phyloP scores from a whole-genome alignment of 2,888 invertebrate species.

The Anoplius nigerrimus region DNA sequence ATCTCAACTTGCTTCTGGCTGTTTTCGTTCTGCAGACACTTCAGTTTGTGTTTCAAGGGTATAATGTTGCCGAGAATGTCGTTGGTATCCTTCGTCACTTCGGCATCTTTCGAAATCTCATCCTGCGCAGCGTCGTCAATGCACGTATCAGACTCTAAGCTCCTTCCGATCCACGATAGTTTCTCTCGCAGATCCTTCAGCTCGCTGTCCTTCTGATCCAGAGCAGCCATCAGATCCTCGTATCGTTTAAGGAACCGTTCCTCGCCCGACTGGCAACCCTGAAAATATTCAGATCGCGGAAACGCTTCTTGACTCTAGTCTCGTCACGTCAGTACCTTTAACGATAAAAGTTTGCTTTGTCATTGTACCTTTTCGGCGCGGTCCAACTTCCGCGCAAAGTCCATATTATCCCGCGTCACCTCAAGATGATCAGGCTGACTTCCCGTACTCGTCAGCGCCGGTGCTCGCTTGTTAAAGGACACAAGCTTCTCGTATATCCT shows the following conservation, averaged over 20 bases:
- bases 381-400: too few relatives aligned
- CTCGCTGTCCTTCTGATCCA: slow-evolving; percentile 15
- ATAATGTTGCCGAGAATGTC: background rate
- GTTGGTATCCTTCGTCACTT: background rate
- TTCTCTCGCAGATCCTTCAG: background rate
- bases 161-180: too few relatives aligned
- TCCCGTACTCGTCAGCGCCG: too few relatives aligned
- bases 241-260: too few relatives aligned
- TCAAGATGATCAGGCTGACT: too few relatives aligned
- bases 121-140: background rate
- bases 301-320: too few relatives aligned
- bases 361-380: too few relatives aligned
- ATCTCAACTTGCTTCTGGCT: slow-evolving; percentile 32
- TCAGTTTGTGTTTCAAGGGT: slow-evolving; percentile 14
- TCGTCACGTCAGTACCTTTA: too few relatives aligned
- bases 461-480: slow-evolving; percentile 8
- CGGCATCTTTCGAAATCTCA: background rate
- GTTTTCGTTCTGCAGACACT: slow-evolving; percentile 24
- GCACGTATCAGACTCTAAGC: background rate
- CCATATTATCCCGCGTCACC: too few relatives aligned
- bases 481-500: slow-evolving; percentile 35
- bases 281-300: too few relatives aligned
- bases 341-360: too few relatives aligned
- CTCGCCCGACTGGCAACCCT: too few relatives aligned
- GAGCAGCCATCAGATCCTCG: background rate